Evolutionary conservation across 1,140 invertebrate genomes (phyloP).

Genomic region (Goniozus legneri): DNA sequence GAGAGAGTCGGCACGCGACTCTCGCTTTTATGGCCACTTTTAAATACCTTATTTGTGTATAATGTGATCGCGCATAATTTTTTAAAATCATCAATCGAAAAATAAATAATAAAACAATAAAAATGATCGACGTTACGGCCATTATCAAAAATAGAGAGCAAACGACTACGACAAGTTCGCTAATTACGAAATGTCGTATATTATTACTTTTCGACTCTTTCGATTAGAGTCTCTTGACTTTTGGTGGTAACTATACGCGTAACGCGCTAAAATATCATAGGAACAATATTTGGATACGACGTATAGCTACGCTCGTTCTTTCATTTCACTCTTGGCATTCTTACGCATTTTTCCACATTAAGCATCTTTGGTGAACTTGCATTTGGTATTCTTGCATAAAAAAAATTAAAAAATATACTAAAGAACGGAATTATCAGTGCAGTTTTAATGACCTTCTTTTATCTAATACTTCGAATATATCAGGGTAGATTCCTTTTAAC

Average conservation of each 20-base stretch:
- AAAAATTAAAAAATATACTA: no score
- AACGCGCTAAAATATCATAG: slow-evolving; percentile 45
- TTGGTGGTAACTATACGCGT: slow-evolving; percentile 33
- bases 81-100: no score
- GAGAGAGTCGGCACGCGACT: no score
- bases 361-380: slow-evolving; percentile 50
- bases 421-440: no score
- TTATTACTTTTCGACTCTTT: no score
- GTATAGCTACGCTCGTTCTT: slow-evolving; percentile 27
- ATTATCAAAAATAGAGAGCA: slow-evolving; percentile 53
- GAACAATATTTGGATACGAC: slow-evolving; percentile 48
- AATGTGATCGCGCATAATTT: no score
- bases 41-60: no score
- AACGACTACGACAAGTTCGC: slow-evolving; percentile 29
- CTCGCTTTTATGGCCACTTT: no score
- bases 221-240: slow-evolving; percentile 27
- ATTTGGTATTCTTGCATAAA: slow-evolving; percentile 43
- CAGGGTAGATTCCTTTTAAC: no score
- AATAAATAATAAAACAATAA: slow-evolving; percentile 11
- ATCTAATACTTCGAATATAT: background rate
- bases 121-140: slow-evolving; percentile 19
- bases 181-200: no score
- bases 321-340: slow-evolving; percentile 5
- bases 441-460: no score
- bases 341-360: slow-evolving; percentile 13